These are phyloP conservation scores for Nyctibius bracteatus DNA, from an alignment of 2,113 vertebrate genomes.

Conservation along the genomic window DNA sequence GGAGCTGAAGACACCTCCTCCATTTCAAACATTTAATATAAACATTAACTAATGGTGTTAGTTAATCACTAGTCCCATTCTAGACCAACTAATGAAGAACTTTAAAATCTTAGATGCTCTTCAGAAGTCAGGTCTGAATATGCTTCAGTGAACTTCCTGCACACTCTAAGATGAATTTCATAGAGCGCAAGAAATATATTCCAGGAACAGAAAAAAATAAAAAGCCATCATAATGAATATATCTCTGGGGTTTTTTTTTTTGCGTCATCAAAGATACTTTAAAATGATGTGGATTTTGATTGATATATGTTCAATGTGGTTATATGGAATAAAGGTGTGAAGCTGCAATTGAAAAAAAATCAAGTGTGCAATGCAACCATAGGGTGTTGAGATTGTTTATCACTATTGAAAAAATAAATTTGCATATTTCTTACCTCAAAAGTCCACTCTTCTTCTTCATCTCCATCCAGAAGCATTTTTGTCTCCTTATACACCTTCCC, in stretches of 20 bases:
- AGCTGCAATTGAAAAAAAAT: not conserved
- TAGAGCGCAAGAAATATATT: not conserved
- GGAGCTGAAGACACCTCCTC: not conserved
- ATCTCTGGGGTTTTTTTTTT: not conserved
- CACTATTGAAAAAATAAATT: not conserved
- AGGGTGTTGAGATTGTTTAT: not conserved
- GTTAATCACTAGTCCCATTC: not conserved
- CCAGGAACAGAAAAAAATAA: not conserved
- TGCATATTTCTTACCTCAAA: conserved; percentile 75
- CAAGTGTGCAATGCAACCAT: not conserved
- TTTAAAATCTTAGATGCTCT: not conserved
- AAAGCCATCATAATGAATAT: not conserved
- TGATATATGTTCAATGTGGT: not conserved
- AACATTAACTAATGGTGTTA: not conserved
- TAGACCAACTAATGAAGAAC: not conserved
- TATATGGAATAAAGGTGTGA: not conserved
- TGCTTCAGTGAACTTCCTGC: not conserved
- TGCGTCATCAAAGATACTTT: not conserved
- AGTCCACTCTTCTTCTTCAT: conserved; percentile 79
- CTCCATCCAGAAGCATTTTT: conserved; percentile 85
- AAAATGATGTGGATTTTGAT: not conserved
- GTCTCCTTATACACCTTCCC: conserved; percentile 80
- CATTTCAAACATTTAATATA: not conserved
- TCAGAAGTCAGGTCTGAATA: not conserved
- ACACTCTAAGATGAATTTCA: not conserved